Conservation (phyloP, 2,113 vertebrate species). For the Chunga burmeisteri region DNA sequence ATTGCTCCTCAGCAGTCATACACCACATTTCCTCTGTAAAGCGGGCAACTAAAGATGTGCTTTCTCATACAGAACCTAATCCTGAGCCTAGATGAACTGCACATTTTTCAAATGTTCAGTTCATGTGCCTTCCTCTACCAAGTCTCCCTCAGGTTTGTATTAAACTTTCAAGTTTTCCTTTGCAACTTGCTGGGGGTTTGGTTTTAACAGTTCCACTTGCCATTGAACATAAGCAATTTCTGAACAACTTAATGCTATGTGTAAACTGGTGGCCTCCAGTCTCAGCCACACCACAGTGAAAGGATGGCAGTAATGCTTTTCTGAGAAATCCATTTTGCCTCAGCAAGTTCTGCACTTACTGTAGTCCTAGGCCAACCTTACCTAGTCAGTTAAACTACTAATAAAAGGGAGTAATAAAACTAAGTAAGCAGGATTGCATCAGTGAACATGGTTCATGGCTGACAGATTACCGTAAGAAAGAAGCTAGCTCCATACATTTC, state of each 20-base stretch:
- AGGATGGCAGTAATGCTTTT: background rate
- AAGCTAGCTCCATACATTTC: background rate
- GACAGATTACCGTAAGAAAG: background rate
- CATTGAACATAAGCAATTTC: background rate
- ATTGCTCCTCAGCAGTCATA: background rate
- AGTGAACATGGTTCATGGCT: background rate
- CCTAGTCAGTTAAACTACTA: background rate
- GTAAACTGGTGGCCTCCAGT: background rate
- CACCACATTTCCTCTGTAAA: background rate
- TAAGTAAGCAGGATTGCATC: background rate
- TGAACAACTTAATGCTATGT: background rate
- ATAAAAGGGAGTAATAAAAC: background rate
- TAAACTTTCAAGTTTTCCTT: background rate
- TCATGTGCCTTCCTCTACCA: background rate
- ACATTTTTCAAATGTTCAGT: background rate
- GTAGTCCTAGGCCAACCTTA: background rate
- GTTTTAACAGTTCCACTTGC: background rate
- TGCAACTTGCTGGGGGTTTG: background rate
- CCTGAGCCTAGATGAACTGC: background rate
- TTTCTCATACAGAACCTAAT: background rate
- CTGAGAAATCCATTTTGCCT: background rate
- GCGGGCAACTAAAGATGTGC: background rate
- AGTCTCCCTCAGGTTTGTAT: background rate
- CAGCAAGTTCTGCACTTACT: background rate
- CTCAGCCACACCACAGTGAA: background rate